Evolutionary conservation across 1,140 invertebrate species (phyloP).

Genomic region (Drosophila sucinea): DNA sequence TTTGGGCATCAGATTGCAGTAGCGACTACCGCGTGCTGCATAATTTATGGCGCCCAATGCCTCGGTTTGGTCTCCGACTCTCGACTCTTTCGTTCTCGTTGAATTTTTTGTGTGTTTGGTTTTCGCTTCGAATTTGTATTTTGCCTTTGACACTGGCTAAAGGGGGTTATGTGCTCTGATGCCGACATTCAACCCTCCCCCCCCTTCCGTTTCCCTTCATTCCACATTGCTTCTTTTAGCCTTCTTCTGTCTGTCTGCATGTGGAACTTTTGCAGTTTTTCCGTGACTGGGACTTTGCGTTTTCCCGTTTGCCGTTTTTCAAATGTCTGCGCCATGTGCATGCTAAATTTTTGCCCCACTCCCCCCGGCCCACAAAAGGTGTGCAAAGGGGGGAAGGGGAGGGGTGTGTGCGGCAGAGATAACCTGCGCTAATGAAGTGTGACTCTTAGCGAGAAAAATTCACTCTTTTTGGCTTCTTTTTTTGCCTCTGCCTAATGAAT

Average conservation of each 20-base stretch:
- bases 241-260: conserved; percentile 37
- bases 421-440: conserved; percentile 79
- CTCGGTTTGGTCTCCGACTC: neutral
- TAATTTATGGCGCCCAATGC: conserved; percentile 72
- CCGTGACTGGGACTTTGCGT: conserved; percentile 70
- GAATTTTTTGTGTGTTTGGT: conserved; percentile 28
- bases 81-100: neutral
- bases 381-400: neutral
- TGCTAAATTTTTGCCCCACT: conserved; percentile 59
- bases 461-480: conserved; percentile 23
- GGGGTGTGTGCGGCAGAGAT: conserved; percentile 45
- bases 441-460: conserved; percentile 61
- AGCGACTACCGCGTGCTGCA: conserved; percentile 67
- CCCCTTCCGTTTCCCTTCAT: neutral
- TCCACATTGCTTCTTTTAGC: neutral
- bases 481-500: neutral
- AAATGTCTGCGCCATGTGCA: conserved; percentile 80
- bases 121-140: conserved; percentile 74
- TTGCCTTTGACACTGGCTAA: conserved; percentile 76
- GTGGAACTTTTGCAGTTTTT: conserved; percentile 76
- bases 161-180: conserved; percentile 55
- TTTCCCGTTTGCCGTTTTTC: conserved; percentile 68
- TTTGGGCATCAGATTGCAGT: conserved; percentile 76
- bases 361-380: neutral
- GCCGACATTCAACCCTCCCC: conserved; percentile 16